These are phyloP conservation scores for Apomyelois bistriatella DNA, from an alignment of 2,888 invertebrate species.

Conservation along the genomic window DNA sequence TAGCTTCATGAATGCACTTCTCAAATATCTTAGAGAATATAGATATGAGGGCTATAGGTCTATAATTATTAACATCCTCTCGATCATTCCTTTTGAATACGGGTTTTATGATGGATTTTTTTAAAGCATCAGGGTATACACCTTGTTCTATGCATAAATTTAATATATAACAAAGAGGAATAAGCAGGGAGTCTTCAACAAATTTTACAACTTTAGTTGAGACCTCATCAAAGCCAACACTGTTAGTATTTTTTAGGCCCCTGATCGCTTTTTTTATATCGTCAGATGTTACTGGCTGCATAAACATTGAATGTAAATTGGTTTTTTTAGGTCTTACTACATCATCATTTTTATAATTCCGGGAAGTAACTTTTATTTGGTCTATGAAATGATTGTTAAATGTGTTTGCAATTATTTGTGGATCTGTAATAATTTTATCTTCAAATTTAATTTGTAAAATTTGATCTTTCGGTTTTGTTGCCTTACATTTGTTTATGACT, in stretches of 20 bases:
- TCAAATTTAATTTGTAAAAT: background rate
- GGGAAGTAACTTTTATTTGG: background rate
- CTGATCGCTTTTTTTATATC: background rate
- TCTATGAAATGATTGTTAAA: slow-evolving; percentile 7
- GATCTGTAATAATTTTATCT: background rate
- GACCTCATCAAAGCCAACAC: slow-evolving; percentile 1
- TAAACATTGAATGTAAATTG: background rate
- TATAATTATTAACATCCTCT: slow-evolving; percentile 1
- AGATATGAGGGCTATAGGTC: background rate
- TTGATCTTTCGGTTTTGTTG: background rate
- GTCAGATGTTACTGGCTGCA: background rate
- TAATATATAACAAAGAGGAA: background rate
- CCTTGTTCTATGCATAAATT: slow-evolving; percentile 8
- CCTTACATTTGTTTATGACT: slow-evolving; percentile 1
- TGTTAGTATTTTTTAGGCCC: background rate
- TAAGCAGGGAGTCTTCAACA: background rate
- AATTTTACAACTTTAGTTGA: slow-evolving; percentile 3
- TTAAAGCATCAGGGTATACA: background rate
- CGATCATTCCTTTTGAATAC: slow-evolving; percentile 2
- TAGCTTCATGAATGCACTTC: too few species aligned
- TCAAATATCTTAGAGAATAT: too few species aligned
- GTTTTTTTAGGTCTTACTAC: background rate
- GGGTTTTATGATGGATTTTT: background rate
- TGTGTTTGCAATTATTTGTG: background rate
- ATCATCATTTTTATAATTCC: background rate